Base-by-base conservation (phyloP, 2,888 invertebrate genomes). In the Miltochrista miniata region DNA sequence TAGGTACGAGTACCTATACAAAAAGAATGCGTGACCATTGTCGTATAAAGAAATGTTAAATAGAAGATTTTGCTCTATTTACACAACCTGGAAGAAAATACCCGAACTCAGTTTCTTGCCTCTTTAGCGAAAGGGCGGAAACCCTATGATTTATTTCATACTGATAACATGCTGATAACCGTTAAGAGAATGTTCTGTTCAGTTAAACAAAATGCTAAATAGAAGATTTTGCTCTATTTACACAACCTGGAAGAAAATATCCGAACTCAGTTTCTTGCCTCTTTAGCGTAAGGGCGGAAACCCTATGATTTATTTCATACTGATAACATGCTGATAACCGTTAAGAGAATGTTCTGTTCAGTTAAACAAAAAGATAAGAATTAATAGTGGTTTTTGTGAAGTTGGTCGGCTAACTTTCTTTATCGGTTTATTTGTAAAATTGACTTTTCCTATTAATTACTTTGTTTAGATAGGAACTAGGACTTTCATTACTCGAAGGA, bases 101-200 rank as follows among this genome's bases (percentile, higher is more conserved):
- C 64, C 59, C 52, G 60, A 61, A 70, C 64, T 61, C 72, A 73
- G 64, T 73, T 70, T 43, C 50, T 56, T 65, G 70, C 72, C 68
- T 45, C 13, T 60, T 74, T 72, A 68, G 68, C 56, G 64, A 54
- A 68, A 66, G 54, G 64, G 54, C 72, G 64, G 66, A 67, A 68
- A 64, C 66, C 62, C 70, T 71, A 81, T 81, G 81, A 83, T 83
- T 83, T 81, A 83, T 83, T 74, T 63, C 55, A 49, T 62, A 65
- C 59, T 69, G 84, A 83, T 82, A 82, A 81, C 66, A 24, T 24
- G 18, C 18, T 24, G 74, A 64, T 67, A 68, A 57, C 63, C 51
- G 5, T n/a, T 33, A 4, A 10, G 33, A 10, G 33, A 24, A 24
- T 5, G 18, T 24, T 11, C 2, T 14, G 8, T 9, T 36, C 10